These are phyloP conservation scores for Eupelmus urozonus DNA, from an alignment of 2,888 invertebrate species.

Conservation along the genomic window DNA sequence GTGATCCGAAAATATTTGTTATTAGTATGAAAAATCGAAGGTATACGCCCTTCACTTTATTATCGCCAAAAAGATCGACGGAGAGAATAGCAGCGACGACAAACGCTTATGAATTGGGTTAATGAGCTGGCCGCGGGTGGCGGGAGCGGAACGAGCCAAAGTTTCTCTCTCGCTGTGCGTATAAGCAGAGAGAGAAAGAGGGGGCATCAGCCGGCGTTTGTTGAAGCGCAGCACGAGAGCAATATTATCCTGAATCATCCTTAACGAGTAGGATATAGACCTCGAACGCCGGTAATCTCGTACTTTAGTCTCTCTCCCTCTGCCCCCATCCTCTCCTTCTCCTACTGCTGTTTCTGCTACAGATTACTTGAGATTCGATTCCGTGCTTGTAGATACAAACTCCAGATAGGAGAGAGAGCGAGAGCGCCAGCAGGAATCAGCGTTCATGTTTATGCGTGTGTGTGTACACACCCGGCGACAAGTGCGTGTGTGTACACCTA, in stretches of 20 bases:
- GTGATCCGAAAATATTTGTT: too few species aligned
- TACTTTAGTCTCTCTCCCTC: background rate
- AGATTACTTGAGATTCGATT: conserved; percentile 49
- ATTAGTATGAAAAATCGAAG: too few species aligned
- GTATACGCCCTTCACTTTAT: too few species aligned
- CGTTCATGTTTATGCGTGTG: background rate
- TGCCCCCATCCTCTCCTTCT: background rate
- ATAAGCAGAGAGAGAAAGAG: too few species aligned
- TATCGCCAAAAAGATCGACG: background rate
- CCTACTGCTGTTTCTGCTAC: conserved; percentile 25
- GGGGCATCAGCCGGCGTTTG: conserved; percentile 17
- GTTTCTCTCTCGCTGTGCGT: conserved; percentile 3
- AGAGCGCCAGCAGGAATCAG: background rate
- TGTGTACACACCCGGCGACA: background rate
- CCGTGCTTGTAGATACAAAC: conserved; percentile 43
- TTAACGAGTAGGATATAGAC: conserved; percentile 41
- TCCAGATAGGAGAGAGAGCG: conserved; percentile 4
- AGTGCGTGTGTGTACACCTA: background rate
- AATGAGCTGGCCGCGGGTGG: background rate
- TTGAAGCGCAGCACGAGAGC: conserved; percentile 14
- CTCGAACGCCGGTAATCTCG: conserved; percentile 36
- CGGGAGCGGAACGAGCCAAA: conserved; percentile 4
- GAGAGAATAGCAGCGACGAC: background rate
- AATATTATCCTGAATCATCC: conserved; percentile 48
- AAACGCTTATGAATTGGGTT: conserved; percentile 17